Evolutionary conservation across 2,797 vertebrate species (phyloP).

Genomic region (Helostoma temminkii): DNA sequence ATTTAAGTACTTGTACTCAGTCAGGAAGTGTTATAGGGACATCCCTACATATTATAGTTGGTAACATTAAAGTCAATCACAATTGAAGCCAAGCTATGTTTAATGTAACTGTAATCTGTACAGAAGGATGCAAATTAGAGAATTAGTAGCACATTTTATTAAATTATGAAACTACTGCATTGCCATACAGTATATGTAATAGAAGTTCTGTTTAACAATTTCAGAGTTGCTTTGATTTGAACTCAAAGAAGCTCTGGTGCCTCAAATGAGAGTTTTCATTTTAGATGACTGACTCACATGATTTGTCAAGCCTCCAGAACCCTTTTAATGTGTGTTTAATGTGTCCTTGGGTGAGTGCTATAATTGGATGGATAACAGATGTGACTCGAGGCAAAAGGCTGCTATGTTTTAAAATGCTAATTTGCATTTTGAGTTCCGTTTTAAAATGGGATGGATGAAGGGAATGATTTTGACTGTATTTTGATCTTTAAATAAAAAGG

Average conservation of each 20-base stretch:
- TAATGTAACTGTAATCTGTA: background rate
- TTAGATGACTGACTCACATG: slow-evolving; percentile 41
- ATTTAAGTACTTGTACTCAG: too few relatives aligned
- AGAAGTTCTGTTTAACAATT: background rate
- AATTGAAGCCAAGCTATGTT: background rate
- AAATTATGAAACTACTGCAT: background rate
- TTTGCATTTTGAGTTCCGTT: slow-evolving; percentile 44
- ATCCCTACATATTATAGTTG: background rate
- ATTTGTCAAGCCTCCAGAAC: slow-evolving; percentile 63
- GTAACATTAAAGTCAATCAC: background rate
- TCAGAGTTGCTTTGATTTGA: slow-evolving; percentile 29
- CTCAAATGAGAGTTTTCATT: slow-evolving; percentile 45
- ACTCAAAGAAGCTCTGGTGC: slow-evolving; percentile 24
- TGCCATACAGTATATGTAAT: too few relatives aligned
- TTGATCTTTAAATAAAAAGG: too few relatives aligned
- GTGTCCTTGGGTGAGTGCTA: slow-evolving; percentile 66
- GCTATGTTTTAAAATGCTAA: slow-evolving; percentile 41
- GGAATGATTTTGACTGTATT: slow-evolving; percentile 30
- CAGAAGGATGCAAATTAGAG: background rate
- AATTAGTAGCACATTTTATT: background rate
- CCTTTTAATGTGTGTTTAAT: slow-evolving; percentile 63
- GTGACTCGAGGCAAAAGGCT: slow-evolving; percentile 52
- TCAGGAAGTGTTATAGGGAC: slow-evolving; percentile 1
- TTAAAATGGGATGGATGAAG: slow-evolving; percentile 33
- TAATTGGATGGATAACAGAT: slow-evolving; percentile 68